These are phyloP conservation scores for Ceratotherium simum DNA, from an alignment of 2,113 vertebrate species.

Conservation along the genomic window DNA sequence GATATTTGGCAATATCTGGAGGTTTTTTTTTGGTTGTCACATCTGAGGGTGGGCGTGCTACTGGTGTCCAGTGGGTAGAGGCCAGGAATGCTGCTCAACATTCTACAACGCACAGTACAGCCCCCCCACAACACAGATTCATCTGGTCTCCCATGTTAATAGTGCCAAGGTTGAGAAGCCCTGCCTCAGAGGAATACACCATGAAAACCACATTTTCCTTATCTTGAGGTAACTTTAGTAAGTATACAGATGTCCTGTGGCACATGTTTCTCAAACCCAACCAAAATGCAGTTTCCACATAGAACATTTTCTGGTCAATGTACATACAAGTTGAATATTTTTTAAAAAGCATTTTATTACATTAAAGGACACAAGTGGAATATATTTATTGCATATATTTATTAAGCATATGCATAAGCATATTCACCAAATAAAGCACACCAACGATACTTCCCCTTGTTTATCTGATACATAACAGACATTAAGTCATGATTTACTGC, in stretches of 20 bases:
- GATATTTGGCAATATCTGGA: not conserved
- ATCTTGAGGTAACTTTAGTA: conserved; percentile 35
- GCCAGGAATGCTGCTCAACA: not conserved
- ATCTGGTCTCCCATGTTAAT: not conserved
- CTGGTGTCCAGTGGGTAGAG: not conserved
- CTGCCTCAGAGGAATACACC: not conserved
- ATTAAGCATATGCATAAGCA: not conserved
- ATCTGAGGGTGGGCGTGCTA: not conserved
- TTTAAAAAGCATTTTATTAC: not conserved
- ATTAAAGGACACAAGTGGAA: not conserved
- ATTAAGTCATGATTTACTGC: not conserved
- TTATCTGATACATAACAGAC: not conserved
- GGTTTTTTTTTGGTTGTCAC: not conserved
- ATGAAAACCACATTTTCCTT: not conserved
- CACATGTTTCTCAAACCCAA: not conserved
- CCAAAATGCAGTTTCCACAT: not conserved
- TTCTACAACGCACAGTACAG: not conserved
- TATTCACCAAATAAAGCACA: not conserved
- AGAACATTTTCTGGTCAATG: not conserved
- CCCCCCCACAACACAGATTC: not conserved
- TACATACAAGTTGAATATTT: not conserved
- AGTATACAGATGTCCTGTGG: not conserved
- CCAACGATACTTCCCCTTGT: not conserved
- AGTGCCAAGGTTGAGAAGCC: not conserved
- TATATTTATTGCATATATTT: not conserved